Base-by-base conservation (phyloP, 2,888 invertebrate species). In the Ditula angustiorana region DNA sequence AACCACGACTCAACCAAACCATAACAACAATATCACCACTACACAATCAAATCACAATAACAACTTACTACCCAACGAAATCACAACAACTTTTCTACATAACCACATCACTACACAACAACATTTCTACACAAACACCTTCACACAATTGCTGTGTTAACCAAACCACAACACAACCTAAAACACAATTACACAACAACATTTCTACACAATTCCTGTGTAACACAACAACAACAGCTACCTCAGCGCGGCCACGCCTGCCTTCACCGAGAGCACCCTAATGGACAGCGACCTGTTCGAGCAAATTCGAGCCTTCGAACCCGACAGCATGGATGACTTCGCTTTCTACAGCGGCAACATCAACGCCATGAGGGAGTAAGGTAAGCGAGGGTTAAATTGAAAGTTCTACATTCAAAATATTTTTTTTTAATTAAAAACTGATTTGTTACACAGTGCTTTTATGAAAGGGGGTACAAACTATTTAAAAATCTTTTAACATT, bases 261-360 rank as follows among this genome's bases (percentile, higher is more conserved):
- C 87, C 0, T 85, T 85, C 35, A 81, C 81, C 1, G 90, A 90
- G 46, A 75, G 72, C 66, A 86, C 83, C 19, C 86, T 87, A 62
- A 91, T 91, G 88, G 90, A 90, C 67, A 90, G 85, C 71, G 90
- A 91, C 35, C 72, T 91, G n/a, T 87, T 90, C 53, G 91, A 92
- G 67, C 90, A 90, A 67, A 90, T 92, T 5, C 80, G 90, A 0
- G 85, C 87, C 0, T 90, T 90, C 71, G 90, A 90, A 37, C 86
- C 90, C 0, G 90, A 90, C 8, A 83, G 83, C 0, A 76, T 92
- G 2, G 90, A 92, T 10, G 89, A 89, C 55, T 87, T 92, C 62
- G 88, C 87, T 61, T 81, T 90, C 53, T 89, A 85, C 70, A 55
- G 56, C 19, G 85, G 80, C 52, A 86, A 83, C 59, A 83, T 87